phyloP scores from a whole-genome alignment of 2,113 vertebrate genomes.

The Thalassoma bifasciatum region DNA sequence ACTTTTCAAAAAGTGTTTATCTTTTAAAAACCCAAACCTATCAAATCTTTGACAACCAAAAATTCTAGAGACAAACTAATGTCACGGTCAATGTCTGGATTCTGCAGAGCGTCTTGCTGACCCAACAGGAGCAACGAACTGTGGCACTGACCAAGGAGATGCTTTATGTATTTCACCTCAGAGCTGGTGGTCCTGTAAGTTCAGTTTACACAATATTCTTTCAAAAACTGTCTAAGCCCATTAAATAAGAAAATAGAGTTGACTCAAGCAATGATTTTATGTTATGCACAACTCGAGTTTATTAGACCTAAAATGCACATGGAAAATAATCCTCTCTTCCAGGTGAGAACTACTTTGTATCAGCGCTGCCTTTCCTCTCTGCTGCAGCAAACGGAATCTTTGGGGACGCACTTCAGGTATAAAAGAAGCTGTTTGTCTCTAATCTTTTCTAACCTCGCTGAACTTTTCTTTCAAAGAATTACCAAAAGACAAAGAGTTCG shows the following conservation, averaged over 20 bases:
- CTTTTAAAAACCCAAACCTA: background rate
- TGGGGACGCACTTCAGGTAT: slow-evolving; percentile 57
- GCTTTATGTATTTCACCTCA: slow-evolving; percentile 70
- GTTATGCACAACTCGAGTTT: no score
- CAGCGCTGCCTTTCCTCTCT: slow-evolving; percentile 77
- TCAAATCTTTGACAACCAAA: background rate
- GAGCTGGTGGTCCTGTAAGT: slow-evolving; percentile 82
- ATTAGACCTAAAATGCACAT: background rate
- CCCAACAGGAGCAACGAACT: slow-evolving; percentile 65
- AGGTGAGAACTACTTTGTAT: slow-evolving; percentile 78
- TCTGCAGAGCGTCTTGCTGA: slow-evolving; percentile 73
- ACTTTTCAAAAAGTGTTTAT: no score
- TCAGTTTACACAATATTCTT: background rate
- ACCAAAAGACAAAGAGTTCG: no score
- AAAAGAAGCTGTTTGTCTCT: background rate
- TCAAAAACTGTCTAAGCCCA: background rate
- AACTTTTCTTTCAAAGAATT: no score
- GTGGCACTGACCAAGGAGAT: slow-evolving; percentile 68
- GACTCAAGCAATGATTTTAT: no score
- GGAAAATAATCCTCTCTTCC: background rate
- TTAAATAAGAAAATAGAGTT: background rate
- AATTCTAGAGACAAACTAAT: background rate
- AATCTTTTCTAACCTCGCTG: background rate
- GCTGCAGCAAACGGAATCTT: slow-evolving; percentile 72
- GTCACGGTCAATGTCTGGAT: background rate